Percentiles rank a stretch among this genome's conserved stretches.
Evolutionary conservation across 2,113 vertebrate species (phyloP).

Genomic region (Myotis brandtii): DNA sequence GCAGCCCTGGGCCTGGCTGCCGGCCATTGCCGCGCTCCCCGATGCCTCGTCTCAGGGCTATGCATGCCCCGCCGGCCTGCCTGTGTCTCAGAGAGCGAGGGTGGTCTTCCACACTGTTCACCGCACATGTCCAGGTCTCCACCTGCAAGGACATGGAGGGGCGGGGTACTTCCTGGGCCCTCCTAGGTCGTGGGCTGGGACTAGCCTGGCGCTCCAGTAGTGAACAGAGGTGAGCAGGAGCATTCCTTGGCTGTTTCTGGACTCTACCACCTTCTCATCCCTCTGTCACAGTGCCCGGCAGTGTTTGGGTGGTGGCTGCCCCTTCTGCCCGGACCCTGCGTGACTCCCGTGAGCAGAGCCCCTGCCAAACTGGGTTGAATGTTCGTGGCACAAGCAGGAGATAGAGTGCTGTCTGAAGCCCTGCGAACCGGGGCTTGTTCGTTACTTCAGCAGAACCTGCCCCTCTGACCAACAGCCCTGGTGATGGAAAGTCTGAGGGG

Average conservation of each 20-base stretch:
- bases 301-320: background rate
- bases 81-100: background rate
- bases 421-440: rapidly evolving
- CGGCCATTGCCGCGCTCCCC: rapidly evolving
- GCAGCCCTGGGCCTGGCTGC: rapidly evolving
- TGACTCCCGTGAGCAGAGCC: background rate
- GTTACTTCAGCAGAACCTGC: background rate
- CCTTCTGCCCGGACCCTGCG: background rate
- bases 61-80: too few relatives aligned
- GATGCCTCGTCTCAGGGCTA: background rate
- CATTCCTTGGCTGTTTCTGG: background rate
- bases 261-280: rapidly evolving
- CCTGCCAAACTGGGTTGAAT: background rate
- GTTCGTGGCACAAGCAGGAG: background rate
- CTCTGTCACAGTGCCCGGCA: rapidly evolving
- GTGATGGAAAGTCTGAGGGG: background rate
- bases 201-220: rapidly evolving
- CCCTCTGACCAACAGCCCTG: rapidly evolving
- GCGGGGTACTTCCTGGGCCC: background rate
- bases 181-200: rapidly evolving
- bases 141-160: background rate
- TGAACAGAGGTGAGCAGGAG: background rate
- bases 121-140: background rate
- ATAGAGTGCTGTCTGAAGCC: background rate
- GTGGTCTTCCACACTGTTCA: background rate